A percentile compares a stretch with the other conserved stretches of the same genome.
Evolutionary conservation across 2,113 vertebrate species (phyloP).

Genomic region (Rattus rattus): DNA sequence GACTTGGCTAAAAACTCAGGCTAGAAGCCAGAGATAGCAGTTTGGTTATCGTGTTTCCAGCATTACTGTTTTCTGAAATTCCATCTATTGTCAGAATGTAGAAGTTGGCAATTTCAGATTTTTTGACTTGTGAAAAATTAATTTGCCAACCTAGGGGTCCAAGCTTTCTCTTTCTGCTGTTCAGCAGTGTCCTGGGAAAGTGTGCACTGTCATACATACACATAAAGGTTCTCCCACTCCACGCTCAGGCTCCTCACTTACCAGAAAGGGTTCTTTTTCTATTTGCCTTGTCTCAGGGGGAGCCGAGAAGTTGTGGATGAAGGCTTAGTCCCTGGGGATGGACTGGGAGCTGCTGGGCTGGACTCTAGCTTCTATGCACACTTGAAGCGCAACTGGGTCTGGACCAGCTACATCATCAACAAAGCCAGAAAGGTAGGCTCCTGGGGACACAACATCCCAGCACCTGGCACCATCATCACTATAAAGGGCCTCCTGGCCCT

Average conservation of each 20-base stretch:
- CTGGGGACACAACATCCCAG: rapidly evolving
- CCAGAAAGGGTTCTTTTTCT: not conserved
- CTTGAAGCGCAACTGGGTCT: conserved; percentile 98
- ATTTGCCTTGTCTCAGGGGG: conserved; percentile 85
- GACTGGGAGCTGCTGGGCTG: conserved; percentile 93
- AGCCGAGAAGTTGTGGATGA: conserved; percentile 90
- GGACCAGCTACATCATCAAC: conserved; percentile 94
- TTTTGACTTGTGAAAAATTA: not conserved
- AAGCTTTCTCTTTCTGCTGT: not conserved
- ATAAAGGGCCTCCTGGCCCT: not conserved
- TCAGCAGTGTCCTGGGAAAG: not conserved
- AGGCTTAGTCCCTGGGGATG: conserved; percentile 92
- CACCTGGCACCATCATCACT: not conserved
- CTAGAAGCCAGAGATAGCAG: not conserved
- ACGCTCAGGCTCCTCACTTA: not conserved
- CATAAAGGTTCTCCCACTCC: not conserved
- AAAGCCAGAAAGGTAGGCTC: conserved; percentile 86
- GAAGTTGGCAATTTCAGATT: not conserved
- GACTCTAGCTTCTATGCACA: conserved; percentile 96
- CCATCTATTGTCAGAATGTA: not conserved
- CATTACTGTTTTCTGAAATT: not conserved
- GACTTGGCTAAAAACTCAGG: not conserved
- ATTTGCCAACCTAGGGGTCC: not conserved
- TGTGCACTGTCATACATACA: not conserved
- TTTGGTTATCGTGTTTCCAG: not conserved